Base-by-base conservation (phyloP, 2,113 vertebrate species). In the Charadrius vociferus region DNA sequence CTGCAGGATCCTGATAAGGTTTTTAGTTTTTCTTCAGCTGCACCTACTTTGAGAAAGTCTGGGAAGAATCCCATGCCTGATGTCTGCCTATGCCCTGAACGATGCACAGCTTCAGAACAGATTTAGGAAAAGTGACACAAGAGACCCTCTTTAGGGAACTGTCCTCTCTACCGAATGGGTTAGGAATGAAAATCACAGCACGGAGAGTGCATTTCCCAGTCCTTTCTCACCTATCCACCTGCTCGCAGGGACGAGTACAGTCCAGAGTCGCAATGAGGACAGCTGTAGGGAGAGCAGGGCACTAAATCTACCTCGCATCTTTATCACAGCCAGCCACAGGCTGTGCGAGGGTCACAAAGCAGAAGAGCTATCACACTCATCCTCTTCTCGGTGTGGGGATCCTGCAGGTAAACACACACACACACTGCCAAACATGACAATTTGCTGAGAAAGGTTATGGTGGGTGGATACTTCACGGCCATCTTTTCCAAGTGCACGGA, bases 371-470 rank as follows among this genome's bases (percentile, higher is more conserved):
- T 10, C 59, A 29, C 93, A 61, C 16, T 65, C 27, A 32, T 26
- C 21, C 49, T 62, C 43, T 37, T 61, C 62, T 78, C 4, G 2
- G 62, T 49, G 63, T 16, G 55, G 80, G 55, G 39, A 50, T 72
- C 62, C 67, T 52, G 45, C 41, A 82, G 50, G 70, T 55, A 81
- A 92, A 94, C 12, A 58, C 37, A 50, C 37, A 50, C 37, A 50
- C 52, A 53, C 34, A 63, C 88, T 86, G 56, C 56, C 81, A 82
- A 77, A 81, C 81, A 72, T 14, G 24, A 92, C 71, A 80, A 66
- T 80, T 80, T 88, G 30, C 84, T 88, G 72, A 56, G 58, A 59
- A 95, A 96, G 62, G 47, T 92, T 96, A 86, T 19, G 93, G 96
- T 80, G 88, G 79, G 70, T 66, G 32, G 56, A 78, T 62, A 62